Evolutionary conservation across 2,113 vertebrate species (phyloP).

Genomic region (Solea senegalensis): DNA sequence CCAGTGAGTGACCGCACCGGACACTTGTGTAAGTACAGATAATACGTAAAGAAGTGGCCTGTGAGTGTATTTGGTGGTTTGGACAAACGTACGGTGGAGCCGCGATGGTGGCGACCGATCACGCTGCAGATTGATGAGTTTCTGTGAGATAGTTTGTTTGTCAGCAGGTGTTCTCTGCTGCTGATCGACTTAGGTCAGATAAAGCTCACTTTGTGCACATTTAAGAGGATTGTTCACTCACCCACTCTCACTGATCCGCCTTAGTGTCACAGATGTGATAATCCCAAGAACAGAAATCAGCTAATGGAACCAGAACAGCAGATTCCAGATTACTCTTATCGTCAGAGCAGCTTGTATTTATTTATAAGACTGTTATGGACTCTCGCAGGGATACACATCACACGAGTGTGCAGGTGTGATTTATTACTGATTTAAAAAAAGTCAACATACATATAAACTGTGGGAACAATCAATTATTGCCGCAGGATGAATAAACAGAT

Average conservation of each 20-base stretch:
- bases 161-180: constrained; percentile 60
- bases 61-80: no score
- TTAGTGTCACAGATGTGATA: constrained; percentile 58
- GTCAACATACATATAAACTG: not conserved
- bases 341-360: not conserved
- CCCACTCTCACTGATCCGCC: constrained; percentile 46
- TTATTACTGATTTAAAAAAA: not conserved
- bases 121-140: not conserved
- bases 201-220: constrained; percentile 56
- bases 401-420: not conserved
- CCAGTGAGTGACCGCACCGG: no score
- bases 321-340: constrained; percentile 2
- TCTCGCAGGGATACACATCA: no score
- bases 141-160: constrained; percentile 55
- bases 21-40: no score
- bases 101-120: no score
- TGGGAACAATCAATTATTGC: not conserved
- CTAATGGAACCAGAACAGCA: constrained; percentile 61
- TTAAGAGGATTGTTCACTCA: constrained; percentile 73
- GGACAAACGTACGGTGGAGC: no score
- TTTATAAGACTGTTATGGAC: no score
- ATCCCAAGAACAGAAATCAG: constrained; percentile 60
- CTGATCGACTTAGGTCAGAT: constrained; percentile 65
- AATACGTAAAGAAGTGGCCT: no score
- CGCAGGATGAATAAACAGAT: not conserved